Base-by-base conservation (phyloP, 2,113 vertebrate species). In the Hypomesus transpacificus region DNA sequence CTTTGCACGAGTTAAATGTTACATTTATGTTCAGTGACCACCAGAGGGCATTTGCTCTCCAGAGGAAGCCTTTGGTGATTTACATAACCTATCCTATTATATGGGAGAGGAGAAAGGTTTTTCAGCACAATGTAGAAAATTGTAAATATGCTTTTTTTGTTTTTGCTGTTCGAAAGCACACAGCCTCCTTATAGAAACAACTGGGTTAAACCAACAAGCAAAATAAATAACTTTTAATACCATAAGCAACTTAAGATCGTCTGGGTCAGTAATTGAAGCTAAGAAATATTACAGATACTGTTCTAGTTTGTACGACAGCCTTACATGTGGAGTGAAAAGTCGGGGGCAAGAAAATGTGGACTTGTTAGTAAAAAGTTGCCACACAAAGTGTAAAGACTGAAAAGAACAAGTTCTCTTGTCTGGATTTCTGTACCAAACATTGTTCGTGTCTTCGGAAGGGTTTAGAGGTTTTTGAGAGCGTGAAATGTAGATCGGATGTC, bases 211-310 rank as follows among this genome's bases (percentile, higher is more conserved):
- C 22, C 59, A 61, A 16, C 59, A 28, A 54, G 28, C 28, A 26
- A 69, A 69, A 69, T 69, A 69, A 69, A 69, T 69, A 69, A 69
- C 39, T 57, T 68, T 34, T 69, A 69, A 57, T 68, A 56, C 9
- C 9, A 46, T 46, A 46, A 46, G 7, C 39, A 46, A 46, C 9
- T 9, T 13, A 46, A 46, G 39, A 46, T 46, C 39, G 39, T 46
- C 39, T 46, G 39, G 39, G 39, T 46, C 39, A 46, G 39, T 46
- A 46, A 46, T 46, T 46, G 39, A 46, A 26, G 14, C 22, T 26
- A 21, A 5, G 50, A 68, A 17, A 63, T 6, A 17, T 14, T 34
- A 6, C 24, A 63, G 60, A 18, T 34, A 11, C 1, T 63, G 61
- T n/a, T 18, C 61, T 63, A 7, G 31, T 17, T 63, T 26, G 21